Evolutionary conservation across 2,888 invertebrate genomes (phyloP).

Genomic region (Lysandra coridon): DNA sequence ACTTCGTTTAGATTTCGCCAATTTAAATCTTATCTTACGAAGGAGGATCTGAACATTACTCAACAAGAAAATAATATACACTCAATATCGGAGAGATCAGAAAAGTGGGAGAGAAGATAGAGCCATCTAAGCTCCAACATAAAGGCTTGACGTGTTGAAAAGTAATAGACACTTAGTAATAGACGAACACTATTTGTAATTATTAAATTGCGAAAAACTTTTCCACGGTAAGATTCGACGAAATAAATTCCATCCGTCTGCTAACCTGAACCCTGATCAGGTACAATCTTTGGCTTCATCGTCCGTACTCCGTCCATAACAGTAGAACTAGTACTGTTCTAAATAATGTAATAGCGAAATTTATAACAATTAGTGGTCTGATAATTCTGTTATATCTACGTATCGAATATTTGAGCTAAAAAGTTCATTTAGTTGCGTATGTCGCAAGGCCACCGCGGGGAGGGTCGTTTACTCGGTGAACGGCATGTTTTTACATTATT

Average conservation of each 20-base stretch:
- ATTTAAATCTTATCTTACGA: not conserved
- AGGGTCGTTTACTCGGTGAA: conserved; percentile 33
- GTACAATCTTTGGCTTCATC: not conserved
- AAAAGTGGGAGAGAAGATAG: too few species aligned
- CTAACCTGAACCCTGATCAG: not conserved
- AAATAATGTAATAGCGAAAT: not conserved
- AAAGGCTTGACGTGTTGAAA: too few species aligned
- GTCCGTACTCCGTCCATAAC: not conserved
- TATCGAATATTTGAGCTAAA: conserved; percentile 4
- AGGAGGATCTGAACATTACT: not conserved
- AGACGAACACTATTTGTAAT: too few species aligned
- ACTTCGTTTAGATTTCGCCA: not conserved
- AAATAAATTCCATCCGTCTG: too few species aligned
- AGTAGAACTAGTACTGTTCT: not conserved
- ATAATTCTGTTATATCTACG: not conserved
- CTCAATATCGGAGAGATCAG: too few species aligned
- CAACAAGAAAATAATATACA: not conserved
- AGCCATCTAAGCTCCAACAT: too few species aligned
- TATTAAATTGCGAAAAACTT: not conserved
- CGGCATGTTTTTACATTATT: conserved; percentile 1
- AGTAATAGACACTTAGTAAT: too few species aligned
- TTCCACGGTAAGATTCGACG: not conserved
- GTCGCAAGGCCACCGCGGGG: conserved; percentile 32
- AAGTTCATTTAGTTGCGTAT: conserved; percentile 13
- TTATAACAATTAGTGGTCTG: not conserved